Conservation (phyloP, 1,140 invertebrate genomes). For the Drosophila lowei region DNA sequence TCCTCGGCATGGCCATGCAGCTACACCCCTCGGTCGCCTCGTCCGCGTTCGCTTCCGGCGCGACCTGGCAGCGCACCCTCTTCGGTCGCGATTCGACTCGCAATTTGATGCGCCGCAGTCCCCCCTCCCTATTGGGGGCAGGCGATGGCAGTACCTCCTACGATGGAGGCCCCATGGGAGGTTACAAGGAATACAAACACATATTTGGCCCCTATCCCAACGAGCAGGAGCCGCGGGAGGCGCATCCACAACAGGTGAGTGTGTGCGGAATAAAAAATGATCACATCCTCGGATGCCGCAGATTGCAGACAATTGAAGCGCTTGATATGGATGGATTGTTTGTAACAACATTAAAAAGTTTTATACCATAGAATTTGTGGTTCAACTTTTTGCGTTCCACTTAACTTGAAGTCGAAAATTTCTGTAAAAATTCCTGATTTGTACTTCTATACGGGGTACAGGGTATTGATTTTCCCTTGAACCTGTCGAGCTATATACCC, state of each 20-base stretch:
- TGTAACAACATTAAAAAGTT: neutral
- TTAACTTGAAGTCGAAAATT: too few species aligned
- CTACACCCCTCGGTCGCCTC: slow-evolving; percentile 31
- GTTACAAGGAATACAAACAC: slow-evolving; percentile 45
- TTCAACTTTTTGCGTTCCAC: too few species aligned
- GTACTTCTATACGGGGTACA: too few species aligned
- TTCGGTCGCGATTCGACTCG: slow-evolving; percentile 92
- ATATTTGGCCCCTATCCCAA: slow-evolving; percentile 32
- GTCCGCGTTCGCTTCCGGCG: slow-evolving; percentile 15
- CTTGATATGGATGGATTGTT: neutral
- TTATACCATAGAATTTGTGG: too few species aligned
- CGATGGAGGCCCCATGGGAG: slow-evolving; percentile 25
- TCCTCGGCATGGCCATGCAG: slow-evolving; percentile 65
- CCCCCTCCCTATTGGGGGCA: slow-evolving; percentile 1
- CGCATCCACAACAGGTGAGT: slow-evolving; percentile 64
- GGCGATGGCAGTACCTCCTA: slow-evolving; percentile 13
- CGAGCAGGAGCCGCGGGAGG: slow-evolving; percentile 19
- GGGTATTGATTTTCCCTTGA: too few species aligned
- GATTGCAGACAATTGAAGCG: neutral
- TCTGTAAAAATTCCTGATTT: too few species aligned
- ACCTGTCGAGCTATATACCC: too few species aligned
- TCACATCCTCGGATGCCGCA: neutral
- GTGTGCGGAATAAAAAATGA: slow-evolving; percentile 18
- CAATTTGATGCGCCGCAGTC: slow-evolving; percentile 86
- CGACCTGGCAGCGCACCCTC: slow-evolving; percentile 88